phyloP scores from a whole-genome alignment of 2,888 invertebrate species.

The Macaria liturata region DNA sequence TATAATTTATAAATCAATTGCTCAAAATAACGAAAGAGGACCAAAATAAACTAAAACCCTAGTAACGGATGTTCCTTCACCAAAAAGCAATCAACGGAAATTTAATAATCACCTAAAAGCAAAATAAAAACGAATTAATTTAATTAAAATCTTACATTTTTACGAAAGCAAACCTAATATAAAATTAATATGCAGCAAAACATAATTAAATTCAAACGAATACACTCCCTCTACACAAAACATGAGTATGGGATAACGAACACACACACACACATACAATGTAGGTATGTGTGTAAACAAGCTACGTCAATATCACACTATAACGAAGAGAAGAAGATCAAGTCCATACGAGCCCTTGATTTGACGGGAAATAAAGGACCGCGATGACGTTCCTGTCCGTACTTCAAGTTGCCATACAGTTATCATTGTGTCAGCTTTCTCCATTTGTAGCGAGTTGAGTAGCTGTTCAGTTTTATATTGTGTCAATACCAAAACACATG shows the following conservation, averaged over 20 bases:
- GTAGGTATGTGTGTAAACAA: slow-evolving; percentile 56
- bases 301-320: slow-evolving; percentile 59
- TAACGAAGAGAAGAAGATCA: slow-evolving; percentile 15
- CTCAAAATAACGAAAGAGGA: too few relatives aligned
- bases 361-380: neutral
- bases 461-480: slow-evolving; percentile 13
- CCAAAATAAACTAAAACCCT: too few relatives aligned
- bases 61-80: neutral
- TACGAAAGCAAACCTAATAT: slow-evolving; percentile 32
- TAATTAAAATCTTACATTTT: slow-evolving; percentile 22
- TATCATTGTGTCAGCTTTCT: neutral
- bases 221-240: slow-evolving; percentile 56
- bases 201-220: slow-evolving; percentile 50
- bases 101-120: neutral
- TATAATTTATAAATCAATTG: too few relatives aligned
- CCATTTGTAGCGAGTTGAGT: slow-evolving; percentile 13
- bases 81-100: neutral
- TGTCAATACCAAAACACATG: slow-evolving; percentile 25
- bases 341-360: slow-evolving; percentile 9
- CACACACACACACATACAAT: slow-evolving; percentile 42
- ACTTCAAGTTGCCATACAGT: neutral
- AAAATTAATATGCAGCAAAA: slow-evolving; percentile 37
- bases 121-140: slow-evolving; percentile 10
- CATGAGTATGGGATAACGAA: slow-evolving; percentile 54
- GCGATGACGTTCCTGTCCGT: too few relatives aligned